Percentiles rank a stretch among this genome's conserved stretches.
phyloP scores from a whole-genome alignment of 2,113 vertebrate genomes.

The Oryzias woworae region DNA sequence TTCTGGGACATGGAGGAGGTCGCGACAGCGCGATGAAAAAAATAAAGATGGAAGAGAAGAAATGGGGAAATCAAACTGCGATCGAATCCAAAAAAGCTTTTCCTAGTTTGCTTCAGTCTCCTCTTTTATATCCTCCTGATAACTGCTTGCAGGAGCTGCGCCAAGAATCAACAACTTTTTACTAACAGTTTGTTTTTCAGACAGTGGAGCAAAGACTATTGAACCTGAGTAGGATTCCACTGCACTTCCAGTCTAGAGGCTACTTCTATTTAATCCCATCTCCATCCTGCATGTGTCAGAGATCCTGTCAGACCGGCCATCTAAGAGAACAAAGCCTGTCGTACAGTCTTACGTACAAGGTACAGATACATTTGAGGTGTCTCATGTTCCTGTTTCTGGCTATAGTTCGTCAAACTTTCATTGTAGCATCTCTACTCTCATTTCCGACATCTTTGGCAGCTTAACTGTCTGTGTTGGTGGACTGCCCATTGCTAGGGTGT shows the following conservation, averaged over 20 bases:
- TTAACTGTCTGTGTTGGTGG: constrained; percentile 18
- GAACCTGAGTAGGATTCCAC: constrained; percentile 18
- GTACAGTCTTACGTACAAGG: constrained; percentile 52
- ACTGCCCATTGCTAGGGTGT: constrained; percentile 3
- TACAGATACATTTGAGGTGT: constrained; percentile 48
- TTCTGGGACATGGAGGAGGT: constrained; percentile 27
- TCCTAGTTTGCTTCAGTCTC: constrained; percentile 29
- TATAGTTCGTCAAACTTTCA: constrained; percentile 30
- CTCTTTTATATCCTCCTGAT: constrained; percentile 47
- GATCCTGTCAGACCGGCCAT: constrained; percentile 13
- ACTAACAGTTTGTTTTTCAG: constrained; percentile 11
- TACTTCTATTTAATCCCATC: constrained; percentile 55
- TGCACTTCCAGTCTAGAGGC: constrained; percentile 37
- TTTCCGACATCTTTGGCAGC: constrained; percentile 16
- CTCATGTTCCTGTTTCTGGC: constrained; percentile 27
- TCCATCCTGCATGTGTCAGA: constrained; percentile 7
- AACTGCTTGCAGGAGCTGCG: constrained; percentile 40
- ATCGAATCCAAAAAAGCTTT: constrained; percentile 31
- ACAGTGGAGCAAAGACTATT: constrained; percentile 16
- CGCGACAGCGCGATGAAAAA: constrained; percentile 17
- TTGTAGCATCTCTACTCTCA: constrained; percentile 39
- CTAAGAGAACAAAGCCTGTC: constrained; percentile 22
- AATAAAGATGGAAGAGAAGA: constrained; percentile 28
- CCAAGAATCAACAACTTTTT: constrained; percentile 36
- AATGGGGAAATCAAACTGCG: constrained; percentile 19